Conservation (phyloP, 2,113 vertebrate genomes). For the Xenopus tropicalis region UCB_Xtro_10.0 CM004448.2:44602001-44602500, state of each 20-base stretch:
- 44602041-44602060: slow-evolving; percentile 13
- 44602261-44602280: slow-evolving; percentile 57
- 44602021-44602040: slow-evolving; percentile 5
- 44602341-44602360: slow-evolving; percentile 48
- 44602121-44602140: slow-evolving; percentile 55
- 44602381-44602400: slow-evolving; percentile 44
- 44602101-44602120: slow-evolving; percentile 40
- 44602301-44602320: slow-evolving; percentile 60
- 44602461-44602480: not conserved
- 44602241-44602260: slow-evolving; percentile 57
- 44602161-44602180: slow-evolving; percentile 54
- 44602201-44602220: slow-evolving; percentile 64
- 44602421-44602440: slow-evolving; percentile 10
- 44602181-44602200: slow-evolving; percentile 63
- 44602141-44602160: slow-evolving; percentile 54
- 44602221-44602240: slow-evolving; percentile 64
- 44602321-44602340: slow-evolving; percentile 59
- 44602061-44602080: not conserved
- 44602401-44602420: slow-evolving; percentile 19
- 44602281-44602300: slow-evolving; percentile 62
- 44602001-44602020: not conserved
- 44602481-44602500: not conserved
- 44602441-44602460: not conserved
- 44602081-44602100: slow-evolving; percentile 13
- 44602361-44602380: slow-evolving; percentile 51